Evolutionary conservation across 2,888 invertebrate species (phyloP).

Genomic region (Drosophila mimetica): DNA sequence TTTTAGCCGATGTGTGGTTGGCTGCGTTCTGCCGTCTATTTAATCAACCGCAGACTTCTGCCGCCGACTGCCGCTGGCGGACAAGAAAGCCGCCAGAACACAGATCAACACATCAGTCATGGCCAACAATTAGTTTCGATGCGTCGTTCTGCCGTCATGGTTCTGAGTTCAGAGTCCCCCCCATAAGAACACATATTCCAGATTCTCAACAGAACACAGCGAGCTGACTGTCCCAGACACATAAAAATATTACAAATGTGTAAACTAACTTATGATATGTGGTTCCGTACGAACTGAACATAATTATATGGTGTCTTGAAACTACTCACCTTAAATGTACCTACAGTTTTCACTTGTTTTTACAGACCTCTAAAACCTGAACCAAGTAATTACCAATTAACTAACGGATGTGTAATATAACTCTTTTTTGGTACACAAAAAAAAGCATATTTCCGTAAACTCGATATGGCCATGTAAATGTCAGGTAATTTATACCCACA

Average conservation of each 20-base stretch:
- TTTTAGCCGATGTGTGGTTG: constrained; percentile 18
- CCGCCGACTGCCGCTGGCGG: constrained; percentile 16
- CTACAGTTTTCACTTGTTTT: neutral
- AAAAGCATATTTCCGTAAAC: neutral
- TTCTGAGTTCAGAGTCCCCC: constrained; percentile 15
- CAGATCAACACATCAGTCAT: constrained; percentile 69
- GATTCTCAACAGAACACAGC: neutral
- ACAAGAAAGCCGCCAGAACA: constrained; percentile 44
- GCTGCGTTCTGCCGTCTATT: constrained; percentile 32
- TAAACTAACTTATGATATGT: neutral
- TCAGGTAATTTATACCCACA: no score
- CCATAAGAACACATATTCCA: neutral
- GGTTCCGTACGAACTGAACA: neutral
- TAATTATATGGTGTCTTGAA: neutral
- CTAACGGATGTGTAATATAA: neutral
- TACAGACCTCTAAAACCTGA: no score
- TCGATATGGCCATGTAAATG: no score
- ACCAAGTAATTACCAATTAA: neutral
- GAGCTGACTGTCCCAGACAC: neutral
- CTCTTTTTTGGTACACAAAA: neutral
- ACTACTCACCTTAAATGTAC: neutral
- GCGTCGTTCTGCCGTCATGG: constrained; percentile 47
- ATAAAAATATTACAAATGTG: neutral
- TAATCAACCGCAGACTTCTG: constrained; percentile 49
- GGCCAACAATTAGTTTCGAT: constrained; percentile 65